Conservation (phyloP, 2,888 invertebrate genomes). For the Eremobia ochroleuca region DNA sequence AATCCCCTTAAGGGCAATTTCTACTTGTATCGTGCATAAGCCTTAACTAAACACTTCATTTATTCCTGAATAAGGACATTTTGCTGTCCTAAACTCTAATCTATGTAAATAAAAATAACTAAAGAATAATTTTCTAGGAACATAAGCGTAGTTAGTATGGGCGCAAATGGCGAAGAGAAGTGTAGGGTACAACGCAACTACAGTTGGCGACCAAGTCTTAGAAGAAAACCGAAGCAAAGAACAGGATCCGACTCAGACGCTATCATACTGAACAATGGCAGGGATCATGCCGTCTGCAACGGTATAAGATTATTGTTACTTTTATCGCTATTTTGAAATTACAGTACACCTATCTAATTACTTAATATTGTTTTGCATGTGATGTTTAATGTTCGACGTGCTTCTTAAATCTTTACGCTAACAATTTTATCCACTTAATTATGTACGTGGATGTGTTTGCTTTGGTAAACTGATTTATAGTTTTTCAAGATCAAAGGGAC, state of each 20-base stretch:
- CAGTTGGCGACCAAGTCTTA: constrained; percentile 95
- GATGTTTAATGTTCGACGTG: neutral
- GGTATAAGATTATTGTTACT: constrained; percentile 81
- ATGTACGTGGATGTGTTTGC: neutral
- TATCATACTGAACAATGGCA: constrained; percentile 93
- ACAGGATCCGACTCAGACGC: constrained; percentile 91
- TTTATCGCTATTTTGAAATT: neutral
- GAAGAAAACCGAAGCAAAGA: constrained; percentile 91
- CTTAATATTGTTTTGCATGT: constrained; percentile 9
- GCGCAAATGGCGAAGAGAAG: constrained; percentile 83
- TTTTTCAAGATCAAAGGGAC: neutral
- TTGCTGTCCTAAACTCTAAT: neutral
- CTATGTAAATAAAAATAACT: neutral
- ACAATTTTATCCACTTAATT: neutral
- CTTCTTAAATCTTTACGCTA: constrained; percentile 6
- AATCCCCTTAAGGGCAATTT: too few relatives aligned
- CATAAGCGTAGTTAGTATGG: constrained; percentile 79
- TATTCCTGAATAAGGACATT: neutral
- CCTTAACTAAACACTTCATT: too few relatives aligned
- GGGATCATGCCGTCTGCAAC: constrained; percentile 94
- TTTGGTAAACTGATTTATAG: neutral
- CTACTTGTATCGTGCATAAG: neutral
- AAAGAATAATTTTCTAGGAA: constrained; percentile 74
- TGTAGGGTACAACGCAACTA: constrained; percentile 93
- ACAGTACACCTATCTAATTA: neutral